These are phyloP conservation scores for Pterostichus niger DNA, from an alignment of 2,888 invertebrate genomes.

Conservation along the genomic window DNA sequence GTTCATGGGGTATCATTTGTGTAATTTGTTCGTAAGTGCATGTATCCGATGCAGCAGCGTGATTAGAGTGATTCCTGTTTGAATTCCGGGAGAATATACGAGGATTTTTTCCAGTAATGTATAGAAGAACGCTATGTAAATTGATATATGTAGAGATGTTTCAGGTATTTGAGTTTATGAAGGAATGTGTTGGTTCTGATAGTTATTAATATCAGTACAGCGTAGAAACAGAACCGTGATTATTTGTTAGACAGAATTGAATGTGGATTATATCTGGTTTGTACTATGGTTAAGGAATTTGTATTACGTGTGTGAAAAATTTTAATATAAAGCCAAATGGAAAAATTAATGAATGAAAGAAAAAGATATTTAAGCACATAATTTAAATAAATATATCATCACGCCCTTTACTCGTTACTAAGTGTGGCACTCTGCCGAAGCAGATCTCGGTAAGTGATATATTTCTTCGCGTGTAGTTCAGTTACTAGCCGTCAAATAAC, in stretches of 20 bases:
- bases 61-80: constrained; percentile 30
- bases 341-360: too few relatives aligned
- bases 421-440: too few relatives aligned
- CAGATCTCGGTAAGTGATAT: too few relatives aligned
- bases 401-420: too few relatives aligned
- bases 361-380: too few relatives aligned
- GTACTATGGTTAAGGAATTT: background rate
- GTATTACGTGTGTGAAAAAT: too few relatives aligned
- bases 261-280: background rate
- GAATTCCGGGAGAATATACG: background rate
- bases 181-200: background rate
- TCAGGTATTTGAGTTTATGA: too few relatives aligned
- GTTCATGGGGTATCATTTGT: constrained; percentile 43
- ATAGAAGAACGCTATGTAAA: constrained; percentile 12
- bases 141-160: constrained; percentile 3
- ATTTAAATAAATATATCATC: too few relatives aligned
- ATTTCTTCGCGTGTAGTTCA: too few relatives aligned
- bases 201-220: constrained; percentile 32
- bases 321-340: too few relatives aligned
- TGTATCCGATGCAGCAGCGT: constrained; percentile 41
- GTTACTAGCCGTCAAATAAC: too few relatives aligned
- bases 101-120: background rate
- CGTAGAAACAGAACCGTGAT: background rate
- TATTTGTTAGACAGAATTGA: background rate
- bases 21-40: constrained; percentile 55